Evolutionary conservation across 2,113 vertebrate species (phyloP), one percentile per base, ranked within the genome.

Genomic region (Cryptotis parvus): DNA sequence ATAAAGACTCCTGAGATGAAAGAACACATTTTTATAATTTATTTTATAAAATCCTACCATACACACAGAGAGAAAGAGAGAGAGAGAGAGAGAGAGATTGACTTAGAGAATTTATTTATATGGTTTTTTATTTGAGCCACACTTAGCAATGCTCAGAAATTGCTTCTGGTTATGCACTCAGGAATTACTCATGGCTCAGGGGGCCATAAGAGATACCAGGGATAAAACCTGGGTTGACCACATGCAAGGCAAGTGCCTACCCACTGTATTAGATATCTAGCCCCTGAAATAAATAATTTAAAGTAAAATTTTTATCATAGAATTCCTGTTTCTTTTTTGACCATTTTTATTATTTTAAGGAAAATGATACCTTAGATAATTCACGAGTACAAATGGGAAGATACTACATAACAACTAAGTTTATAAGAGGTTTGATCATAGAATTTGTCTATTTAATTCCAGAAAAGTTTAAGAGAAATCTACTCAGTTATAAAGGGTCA

Each of bases 361-460:
- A 90, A 90, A 91, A 82, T 94, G 79, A 72, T 68, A 74, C 37
- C 90, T 14, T 37, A 61, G 27, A 70, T 93, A 95, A 96, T 96
- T 96, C 95, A 97, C 93, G 83, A 73, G n/a, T 66, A 39, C 63
- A 88, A 91, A 96, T 76, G 35, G 68, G 79, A 88, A 83, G 95
- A 88, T 55, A 93, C 83, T 94, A 66, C 88, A 91, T 5, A n/a
- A 73, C 85, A 74, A 90, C 79, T 41, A 80, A 92, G 95, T 93
- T 91, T 95, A 94, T 88, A 90, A 52, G 15, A 22, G 31, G 69
- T 90, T 95, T 96, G 94, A 90, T 92, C 61, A 68, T 86, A 75
- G 94, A 95, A 92, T 66, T 90, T 83, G 82, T 90, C 95, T 97
- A 90, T 87, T 94, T 95, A 96, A 94, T 94, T 94, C 96, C 93